These are phyloP conservation scores for Pseudorasbora parva DNA, from an alignment of 2,113 vertebrate species.

Conservation along the genomic window DNA sequence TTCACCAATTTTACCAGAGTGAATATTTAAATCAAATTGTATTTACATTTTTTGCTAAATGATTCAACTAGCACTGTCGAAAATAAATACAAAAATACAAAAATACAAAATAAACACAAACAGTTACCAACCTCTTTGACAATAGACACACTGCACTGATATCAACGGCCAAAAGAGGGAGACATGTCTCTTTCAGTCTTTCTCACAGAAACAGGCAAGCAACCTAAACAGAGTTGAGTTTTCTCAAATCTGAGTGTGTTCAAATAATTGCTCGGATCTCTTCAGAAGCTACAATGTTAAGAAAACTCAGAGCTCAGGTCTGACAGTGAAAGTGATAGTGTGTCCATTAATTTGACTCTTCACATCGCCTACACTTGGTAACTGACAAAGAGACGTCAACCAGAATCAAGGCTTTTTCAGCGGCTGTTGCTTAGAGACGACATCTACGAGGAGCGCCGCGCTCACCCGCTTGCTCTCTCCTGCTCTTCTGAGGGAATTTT, in stretches of 20 bases:
- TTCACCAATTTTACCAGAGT: too few species aligned
- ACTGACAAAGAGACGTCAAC: constrained; percentile 37
- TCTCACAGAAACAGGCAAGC: not conserved
- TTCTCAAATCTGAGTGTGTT: not conserved
- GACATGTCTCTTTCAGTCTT: constrained; percentile 53
- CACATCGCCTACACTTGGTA: not conserved
- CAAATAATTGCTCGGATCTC: not conserved
- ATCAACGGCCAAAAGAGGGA: constrained; percentile 41
- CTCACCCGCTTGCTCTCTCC: constrained; percentile 53
- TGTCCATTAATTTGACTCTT: not conserved
- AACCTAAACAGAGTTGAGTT: not conserved
- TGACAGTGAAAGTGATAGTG: constrained; percentile 4
- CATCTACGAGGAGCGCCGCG: constrained; percentile 58
- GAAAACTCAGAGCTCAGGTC: not conserved
- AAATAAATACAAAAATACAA: too few species aligned
- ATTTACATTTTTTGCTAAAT: too few species aligned
- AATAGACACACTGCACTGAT: constrained; percentile 17
- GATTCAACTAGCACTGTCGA: too few species aligned
- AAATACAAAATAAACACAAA: too few species aligned
- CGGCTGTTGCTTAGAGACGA: constrained; percentile 78
- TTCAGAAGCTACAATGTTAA: not conserved
- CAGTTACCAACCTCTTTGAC: not conserved
- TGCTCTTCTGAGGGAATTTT: constrained; percentile 14
- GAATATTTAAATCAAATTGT: too few species aligned
- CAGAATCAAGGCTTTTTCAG: constrained; percentile 57